These are phyloP conservation scores for Hippocampus comes DNA, from an alignment of 2,113 vertebrate genomes.

Conservation along the genomic window DNA sequence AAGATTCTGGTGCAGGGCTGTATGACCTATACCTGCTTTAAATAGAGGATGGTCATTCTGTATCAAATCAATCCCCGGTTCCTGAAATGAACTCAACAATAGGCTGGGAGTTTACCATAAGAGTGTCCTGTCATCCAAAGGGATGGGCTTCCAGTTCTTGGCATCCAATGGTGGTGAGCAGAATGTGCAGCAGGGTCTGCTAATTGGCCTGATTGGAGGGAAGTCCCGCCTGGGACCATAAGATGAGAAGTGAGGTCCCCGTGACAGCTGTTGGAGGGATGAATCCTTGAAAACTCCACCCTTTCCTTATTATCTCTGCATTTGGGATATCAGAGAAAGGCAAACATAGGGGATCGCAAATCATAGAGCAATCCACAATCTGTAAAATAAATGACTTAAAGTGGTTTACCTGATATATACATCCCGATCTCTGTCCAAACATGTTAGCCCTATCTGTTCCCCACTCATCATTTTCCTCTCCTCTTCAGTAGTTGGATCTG, in stretches of 20 bases:
- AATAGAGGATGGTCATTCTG: neutral
- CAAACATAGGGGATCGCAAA: slow-evolving; percentile 15
- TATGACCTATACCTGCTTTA: slow-evolving; percentile 84
- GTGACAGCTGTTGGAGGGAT: slow-evolving; percentile 84
- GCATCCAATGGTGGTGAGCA: slow-evolving; percentile 91
- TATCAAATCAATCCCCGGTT: neutral
- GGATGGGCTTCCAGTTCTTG: slow-evolving; percentile 91
- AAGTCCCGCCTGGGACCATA: slow-evolving; percentile 83
- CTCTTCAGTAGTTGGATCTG: slow-evolving; percentile 82
- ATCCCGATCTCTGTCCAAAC: slow-evolving; percentile 79
- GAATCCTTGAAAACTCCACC: slow-evolving; percentile 89
- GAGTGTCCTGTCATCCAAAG: slow-evolving; percentile 96
- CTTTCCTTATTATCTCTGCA: slow-evolving; percentile 91
- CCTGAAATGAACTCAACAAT: neutral
- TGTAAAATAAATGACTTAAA: neutral
- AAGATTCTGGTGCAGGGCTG: slow-evolving; percentile 91
- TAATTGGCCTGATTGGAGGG: slow-evolving; percentile 84
- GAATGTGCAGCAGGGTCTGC: slow-evolving; percentile 83
- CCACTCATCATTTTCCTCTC: slow-evolving; percentile 83
- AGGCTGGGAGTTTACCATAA: slow-evolving; percentile 70
- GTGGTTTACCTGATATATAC: slow-evolving; percentile 83
- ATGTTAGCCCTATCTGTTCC: slow-evolving; percentile 82
- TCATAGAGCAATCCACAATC: neutral
- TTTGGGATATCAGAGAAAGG: slow-evolving; percentile 11
- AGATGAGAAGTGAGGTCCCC: slow-evolving; percentile 89